These are phyloP conservation scores for Nannoperca obscura DNA, from an alignment of 2,797 vertebrate genomes.

Conservation along the genomic window DNA sequence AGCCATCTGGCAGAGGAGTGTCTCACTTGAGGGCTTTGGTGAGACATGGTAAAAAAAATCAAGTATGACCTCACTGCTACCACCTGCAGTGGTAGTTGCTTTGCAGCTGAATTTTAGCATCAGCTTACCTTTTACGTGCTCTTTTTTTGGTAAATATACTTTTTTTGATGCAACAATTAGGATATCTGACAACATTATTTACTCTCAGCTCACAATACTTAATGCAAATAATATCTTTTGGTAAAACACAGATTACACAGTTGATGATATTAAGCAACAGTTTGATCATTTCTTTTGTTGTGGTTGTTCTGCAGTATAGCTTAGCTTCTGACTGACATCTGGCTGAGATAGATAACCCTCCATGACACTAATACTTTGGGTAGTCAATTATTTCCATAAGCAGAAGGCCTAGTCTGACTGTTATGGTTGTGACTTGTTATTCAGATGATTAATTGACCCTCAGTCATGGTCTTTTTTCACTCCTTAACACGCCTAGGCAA, in stretches of 20 bases:
- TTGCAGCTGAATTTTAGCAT: neutral
- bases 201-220: neutral
- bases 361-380: conserved; percentile 33
- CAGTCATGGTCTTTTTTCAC: conserved; percentile 47
- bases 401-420: conserved; percentile 35
- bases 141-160: neutral
- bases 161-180: neutral
- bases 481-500: conserved; percentile 48
- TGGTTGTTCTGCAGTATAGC: conserved; percentile 5
- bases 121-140: neutral
- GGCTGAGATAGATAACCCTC: conserved; percentile 42
- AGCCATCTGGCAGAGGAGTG: conserved; percentile 67
- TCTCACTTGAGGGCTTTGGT: conserved; percentile 39
- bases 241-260: conserved; percentile 4
- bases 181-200: conserved; percentile 1
- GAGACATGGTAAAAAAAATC: conserved; percentile 61
- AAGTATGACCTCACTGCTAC: conserved; percentile 51
- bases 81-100: conserved; percentile 15
- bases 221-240: neutral
- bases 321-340: conserved; percentile 31
- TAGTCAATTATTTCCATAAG: conserved; percentile 47
- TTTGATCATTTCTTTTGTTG: conserved; percentile 2
- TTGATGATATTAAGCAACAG: conserved; percentile 15
- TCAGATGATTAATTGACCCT: conserved; percentile 64
- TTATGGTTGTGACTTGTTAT: conserved; percentile 57